Conservation (phyloP, 2,113 vertebrate genomes). For the Dolichallabes microphthalmus region DNA sequence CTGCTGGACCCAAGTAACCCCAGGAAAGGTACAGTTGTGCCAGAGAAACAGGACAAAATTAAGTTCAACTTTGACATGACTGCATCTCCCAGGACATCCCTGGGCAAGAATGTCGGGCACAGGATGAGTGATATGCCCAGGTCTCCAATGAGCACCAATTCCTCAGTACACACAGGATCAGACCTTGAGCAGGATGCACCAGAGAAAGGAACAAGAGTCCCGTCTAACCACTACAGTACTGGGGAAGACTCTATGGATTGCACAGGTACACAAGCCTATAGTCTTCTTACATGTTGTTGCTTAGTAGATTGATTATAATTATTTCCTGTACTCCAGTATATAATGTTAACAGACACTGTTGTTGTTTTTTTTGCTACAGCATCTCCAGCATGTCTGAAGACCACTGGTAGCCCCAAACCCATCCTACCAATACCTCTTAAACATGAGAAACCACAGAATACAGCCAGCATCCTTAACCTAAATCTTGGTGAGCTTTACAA, state of each 20-base stretch:
- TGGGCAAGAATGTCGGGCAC: conserved; percentile 79
- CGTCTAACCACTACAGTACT: conserved; percentile 81
- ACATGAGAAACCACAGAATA: conserved; percentile 80
- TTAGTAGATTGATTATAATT: background rate
- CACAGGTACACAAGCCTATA: conserved; percentile 69
- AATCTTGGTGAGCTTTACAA: conserved; percentile 84
- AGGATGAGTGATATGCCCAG: conserved; percentile 80
- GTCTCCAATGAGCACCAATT: conserved; percentile 96
- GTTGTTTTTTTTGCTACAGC: conserved; percentile 60
- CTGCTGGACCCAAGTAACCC: conserved; percentile 89
- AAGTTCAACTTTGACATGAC: conserved; percentile 97
- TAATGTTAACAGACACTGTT: background rate
- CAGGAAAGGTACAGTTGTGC: conserved; percentile 81
- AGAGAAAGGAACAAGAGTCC: conserved; percentile 82
- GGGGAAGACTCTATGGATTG: conserved; percentile 93
- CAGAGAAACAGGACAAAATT: conserved; percentile 93
- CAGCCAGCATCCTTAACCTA: conserved; percentile 94
- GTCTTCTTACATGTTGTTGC: background rate
- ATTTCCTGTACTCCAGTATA: background rate
- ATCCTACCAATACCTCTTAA: conserved; percentile 81
- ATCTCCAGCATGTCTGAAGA: conserved; percentile 77
- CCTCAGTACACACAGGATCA: conserved; percentile 94
- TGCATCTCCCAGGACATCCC: conserved; percentile 82
- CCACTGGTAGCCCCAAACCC: conserved; percentile 87
- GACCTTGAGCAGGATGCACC: conserved; percentile 86